Conservation (phyloP, 2,113 vertebrate species). For the Oreocharis arfaki region DNA sequence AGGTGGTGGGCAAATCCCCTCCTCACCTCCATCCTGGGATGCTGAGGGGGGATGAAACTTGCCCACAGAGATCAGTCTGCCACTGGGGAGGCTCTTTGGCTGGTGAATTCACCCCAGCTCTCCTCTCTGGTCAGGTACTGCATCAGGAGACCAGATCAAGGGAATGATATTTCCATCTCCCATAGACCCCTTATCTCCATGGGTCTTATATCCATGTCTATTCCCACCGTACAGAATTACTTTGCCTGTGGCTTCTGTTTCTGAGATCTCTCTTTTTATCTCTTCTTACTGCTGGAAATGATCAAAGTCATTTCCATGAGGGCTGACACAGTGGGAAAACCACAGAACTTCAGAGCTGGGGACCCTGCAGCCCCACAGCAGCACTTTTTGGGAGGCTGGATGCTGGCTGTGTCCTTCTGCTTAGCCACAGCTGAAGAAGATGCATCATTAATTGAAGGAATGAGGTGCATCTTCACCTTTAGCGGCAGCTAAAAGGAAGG, state of each 20-base stretch:
- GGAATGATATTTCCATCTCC: neutral
- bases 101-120: neutral
- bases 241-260: neutral
- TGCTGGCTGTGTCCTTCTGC: neutral
- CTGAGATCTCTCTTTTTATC: neutral
- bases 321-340: neutral
- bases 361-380: neutral
- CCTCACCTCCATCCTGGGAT: neutral
- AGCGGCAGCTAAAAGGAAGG: neutral
- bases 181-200: neutral
- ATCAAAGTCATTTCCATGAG: neutral
- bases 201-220: neutral
- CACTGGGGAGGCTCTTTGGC: neutral
- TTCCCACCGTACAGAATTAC: neutral
- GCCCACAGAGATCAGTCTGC: neutral
- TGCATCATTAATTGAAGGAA: neutral
- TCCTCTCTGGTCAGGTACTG: neutral
- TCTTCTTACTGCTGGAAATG: neutral
- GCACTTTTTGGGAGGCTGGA: neutral
- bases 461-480: neutral
- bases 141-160: neutral
- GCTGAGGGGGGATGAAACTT: neutral
- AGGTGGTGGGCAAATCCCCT: neutral
- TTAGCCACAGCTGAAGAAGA: neutral
- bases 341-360: neutral